phyloP scores from a whole-genome alignment of 2,888 invertebrate genomes.

The Junonia oenone region DNA sequence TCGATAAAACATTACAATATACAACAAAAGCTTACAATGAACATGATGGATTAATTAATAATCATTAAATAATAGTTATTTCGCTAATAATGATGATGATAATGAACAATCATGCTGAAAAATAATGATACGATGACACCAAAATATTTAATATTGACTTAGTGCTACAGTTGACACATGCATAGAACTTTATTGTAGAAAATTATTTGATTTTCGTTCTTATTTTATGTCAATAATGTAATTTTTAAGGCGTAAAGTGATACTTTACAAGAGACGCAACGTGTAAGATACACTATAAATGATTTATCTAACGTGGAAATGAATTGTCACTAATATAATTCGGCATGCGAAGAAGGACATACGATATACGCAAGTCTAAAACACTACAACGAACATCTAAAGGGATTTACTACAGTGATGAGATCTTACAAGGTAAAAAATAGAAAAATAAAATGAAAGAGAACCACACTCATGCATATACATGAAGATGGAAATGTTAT shows the following conservation, averaged over 20 bases:
- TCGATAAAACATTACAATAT: not conserved
- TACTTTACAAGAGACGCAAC: too few species aligned
- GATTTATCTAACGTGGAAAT: too few species aligned
- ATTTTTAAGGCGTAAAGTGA: too few species aligned
- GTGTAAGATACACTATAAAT: too few species aligned
- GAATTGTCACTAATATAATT: not conserved
- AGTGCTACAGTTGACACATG: not conserved
- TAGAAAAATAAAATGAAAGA: slow-evolving; percentile 36
- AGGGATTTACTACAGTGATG: slow-evolving; percentile 41
- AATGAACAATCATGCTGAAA: not conserved
- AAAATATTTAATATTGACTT: not conserved
- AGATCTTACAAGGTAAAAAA: slow-evolving; percentile 18
- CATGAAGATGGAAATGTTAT: slow-evolving; percentile 40
- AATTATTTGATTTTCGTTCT: too few species aligned
- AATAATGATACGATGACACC: not conserved
- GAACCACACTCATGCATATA: slow-evolving; percentile 78
- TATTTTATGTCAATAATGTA: too few species aligned
- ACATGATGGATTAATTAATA: not conserved
- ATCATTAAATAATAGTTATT: not conserved
- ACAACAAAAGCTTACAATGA: not conserved
- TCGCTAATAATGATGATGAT: not conserved
- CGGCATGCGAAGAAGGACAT: slow-evolving; percentile 18
- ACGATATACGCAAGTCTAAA: slow-evolving; percentile 11
- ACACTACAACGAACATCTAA: slow-evolving; percentile 22
- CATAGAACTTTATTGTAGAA: not conserved